Base-by-base conservation (phyloP, 2,888 invertebrate species). In the Petrolisthes cinctipes region DNA sequence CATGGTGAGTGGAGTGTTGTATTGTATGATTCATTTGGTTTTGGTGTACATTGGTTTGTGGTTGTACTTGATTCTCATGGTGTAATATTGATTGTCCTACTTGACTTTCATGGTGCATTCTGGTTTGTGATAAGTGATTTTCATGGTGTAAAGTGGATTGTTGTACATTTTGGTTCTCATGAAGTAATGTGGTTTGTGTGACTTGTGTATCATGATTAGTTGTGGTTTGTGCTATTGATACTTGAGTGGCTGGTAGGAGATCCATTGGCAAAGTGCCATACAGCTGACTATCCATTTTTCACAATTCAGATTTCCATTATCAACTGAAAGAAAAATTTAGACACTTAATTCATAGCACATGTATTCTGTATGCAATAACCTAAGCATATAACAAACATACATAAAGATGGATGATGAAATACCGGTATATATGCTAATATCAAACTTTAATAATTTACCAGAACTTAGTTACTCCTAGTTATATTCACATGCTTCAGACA, bases 221-320 rank as follows among this genome's bases (percentile, higher is more conserved):
- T 61, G 61, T 61, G 61, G 61, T 9, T 61, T 71, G 71, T 71
- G 71, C n/a, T n/a, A n/a, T 14, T 71, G 71, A 71, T n/a, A 71
- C 71, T n/a, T 71, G 71, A n/a, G 71, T n/a, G 6, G 17, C 3
- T n/a, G 71, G 20, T n/a, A 71, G 71, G 6, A 71, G 20, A 20
- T 71, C 71, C 71, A 71, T 71, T 11, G 71, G 20, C 71, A 71
- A n/a, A n/a, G 11, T 11, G 71, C 71, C 20, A n/a, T 71, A 71
- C 20, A 71, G n/a, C 20, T 11, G 71, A 71, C 20, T 4, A 6
- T 71, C 71, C 71, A 71, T 71, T 71, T 6, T n/a, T 71, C 71
- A 71, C 37, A 37, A 37, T 37, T 37, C 37, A 37, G 37, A 37
- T 37, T 37, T 2, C 37, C 37, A 37, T 37, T 37, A 37, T 37